Conservation (phyloP, 2,113 vertebrate genomes). For the Nannospalax galili region DNA sequence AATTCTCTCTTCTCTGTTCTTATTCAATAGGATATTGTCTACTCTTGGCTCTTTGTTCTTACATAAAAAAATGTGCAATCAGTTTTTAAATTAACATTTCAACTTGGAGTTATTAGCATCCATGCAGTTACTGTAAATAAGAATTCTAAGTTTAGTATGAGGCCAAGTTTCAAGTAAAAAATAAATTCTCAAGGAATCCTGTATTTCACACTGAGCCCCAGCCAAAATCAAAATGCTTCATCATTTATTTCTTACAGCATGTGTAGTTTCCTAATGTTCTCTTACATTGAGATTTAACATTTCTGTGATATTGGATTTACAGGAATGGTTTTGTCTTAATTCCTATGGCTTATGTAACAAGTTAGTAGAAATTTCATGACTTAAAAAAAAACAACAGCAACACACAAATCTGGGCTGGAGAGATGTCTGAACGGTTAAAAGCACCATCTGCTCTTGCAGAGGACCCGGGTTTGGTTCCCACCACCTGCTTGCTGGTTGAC, state of each 20-base stretch:
- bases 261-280: background rate
- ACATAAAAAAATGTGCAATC: constrained; percentile 34
- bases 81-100: constrained; percentile 58
- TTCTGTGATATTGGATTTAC: constrained; percentile 3
- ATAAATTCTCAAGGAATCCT: background rate
- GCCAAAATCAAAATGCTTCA: background rate
- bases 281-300: background rate
- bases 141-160: constrained; percentile 1
- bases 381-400: background rate
- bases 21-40: background rate
- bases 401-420: no score
- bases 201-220: background rate
- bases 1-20: background rate
- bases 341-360: background rate
- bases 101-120: constrained; percentile 4
- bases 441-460: no score
- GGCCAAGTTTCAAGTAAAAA: constrained; percentile 14
- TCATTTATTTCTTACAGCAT: background rate
- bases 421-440: no score
- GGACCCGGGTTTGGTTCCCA: no score
- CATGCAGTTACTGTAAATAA: constrained; percentile 28
- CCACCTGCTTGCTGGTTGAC: no score
- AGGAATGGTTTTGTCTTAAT: background rate
- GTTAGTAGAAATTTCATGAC: background rate
- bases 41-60: constrained; percentile 16